Conservation (phyloP, 2,888 invertebrate genomes). For the Idaea aversata region DNA sequence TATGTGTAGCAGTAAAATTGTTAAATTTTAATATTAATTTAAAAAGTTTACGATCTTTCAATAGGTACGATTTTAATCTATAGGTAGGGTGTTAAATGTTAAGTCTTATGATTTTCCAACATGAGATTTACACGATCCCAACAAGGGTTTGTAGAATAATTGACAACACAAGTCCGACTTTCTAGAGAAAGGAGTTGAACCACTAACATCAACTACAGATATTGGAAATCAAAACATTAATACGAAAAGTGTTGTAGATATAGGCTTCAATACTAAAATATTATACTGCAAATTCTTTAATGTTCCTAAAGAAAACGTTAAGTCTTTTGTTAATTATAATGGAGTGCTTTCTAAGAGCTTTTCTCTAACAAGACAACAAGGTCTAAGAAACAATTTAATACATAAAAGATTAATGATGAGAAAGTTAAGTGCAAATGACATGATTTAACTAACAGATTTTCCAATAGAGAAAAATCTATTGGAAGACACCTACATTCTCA, state of each 20-base stretch:
- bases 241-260: neutral
- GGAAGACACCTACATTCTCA: neutral
- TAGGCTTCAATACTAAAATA: neutral
- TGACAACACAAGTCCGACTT: constrained; percentile 21
- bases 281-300: neutral
- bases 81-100: neutral
- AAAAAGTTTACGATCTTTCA: neutral
- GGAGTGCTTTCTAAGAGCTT: neutral
- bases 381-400: neutral
- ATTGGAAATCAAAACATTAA: constrained; percentile 7
- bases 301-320: neutral
- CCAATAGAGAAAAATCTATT: neutral
- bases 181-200: constrained; percentile 29
- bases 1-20: neutral
- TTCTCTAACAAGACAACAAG: neutral
- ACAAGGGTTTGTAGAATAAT: constrained; percentile 22
- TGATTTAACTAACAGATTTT: too few relatives aligned
- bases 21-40: neutral
- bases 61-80: too few relatives aligned
- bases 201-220: constrained; percentile 9
- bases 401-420: neutral
- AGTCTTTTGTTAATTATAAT: neutral
- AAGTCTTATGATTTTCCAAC: neutral
- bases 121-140: neutral
- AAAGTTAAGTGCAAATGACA: neutral